A percentile compares a stretch with the other conserved stretches of the same genome.
Conservation (phyloP, 2,113 vertebrate species). For the Globicephala melas region DNA sequence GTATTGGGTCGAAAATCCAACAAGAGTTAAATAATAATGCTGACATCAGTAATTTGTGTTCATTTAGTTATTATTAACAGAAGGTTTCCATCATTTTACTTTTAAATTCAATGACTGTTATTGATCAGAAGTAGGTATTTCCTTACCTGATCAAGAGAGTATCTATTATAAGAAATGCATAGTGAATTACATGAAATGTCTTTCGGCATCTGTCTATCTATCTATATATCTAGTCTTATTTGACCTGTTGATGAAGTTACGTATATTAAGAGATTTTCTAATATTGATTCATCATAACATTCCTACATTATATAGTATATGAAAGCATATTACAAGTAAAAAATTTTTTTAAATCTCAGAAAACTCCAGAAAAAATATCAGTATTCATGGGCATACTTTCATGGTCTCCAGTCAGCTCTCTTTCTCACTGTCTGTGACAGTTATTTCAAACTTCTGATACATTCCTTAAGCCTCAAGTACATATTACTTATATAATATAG, state of each 20-base stretch:
- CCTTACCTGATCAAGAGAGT: conserved; percentile 41
- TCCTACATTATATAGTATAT: not conserved
- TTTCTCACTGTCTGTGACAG: not conserved
- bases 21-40: conserved; percentile 49
- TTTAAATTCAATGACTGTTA: conserved; percentile 53
- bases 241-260: conserved; percentile 7
- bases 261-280: conserved; percentile 23
- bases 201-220: not conserved
- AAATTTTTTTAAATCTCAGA: not conserved
- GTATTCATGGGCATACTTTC: not conserved
- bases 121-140: conserved; percentile 42
- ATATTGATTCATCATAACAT: conserved; percentile 5
- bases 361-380: conserved; percentile 26
- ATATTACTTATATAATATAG: not conserved
- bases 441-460: conserved; percentile 12
- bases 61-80: conserved; percentile 50
- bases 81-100: conserved; percentile 37
- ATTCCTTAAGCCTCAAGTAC: not conserved
- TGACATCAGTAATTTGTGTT: conserved; percentile 34
- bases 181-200: conserved; percentile 33
- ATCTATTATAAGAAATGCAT: conserved; percentile 43
- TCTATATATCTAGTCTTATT: not conserved
- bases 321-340: not conserved
- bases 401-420: not conserved
- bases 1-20: conserved; percentile 45